phyloP scores from a whole-genome alignment of 2,113 vertebrate species.

The Chaetura pelagica region DNA sequence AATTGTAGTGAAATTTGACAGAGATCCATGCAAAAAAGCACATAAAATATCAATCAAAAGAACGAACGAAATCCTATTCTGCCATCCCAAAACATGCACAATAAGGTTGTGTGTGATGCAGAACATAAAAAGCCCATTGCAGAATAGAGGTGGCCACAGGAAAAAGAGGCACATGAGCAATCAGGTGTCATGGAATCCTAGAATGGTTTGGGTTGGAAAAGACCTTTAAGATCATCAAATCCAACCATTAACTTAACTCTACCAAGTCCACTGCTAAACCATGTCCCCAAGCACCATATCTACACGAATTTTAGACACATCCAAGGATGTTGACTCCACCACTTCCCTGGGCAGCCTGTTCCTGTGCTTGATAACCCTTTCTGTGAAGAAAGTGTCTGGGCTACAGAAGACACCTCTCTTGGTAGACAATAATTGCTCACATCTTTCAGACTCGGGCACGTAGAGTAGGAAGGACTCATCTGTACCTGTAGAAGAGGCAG shows the following conservation, averaged over 20 bases:
- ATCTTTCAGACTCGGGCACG: fast-evolving
- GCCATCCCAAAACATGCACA: neutral
- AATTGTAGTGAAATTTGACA: slow-evolving; percentile 46
- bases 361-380: no score
- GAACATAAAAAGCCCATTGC: neutral
- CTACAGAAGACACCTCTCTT: no score
- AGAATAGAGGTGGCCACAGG: fast-evolving
- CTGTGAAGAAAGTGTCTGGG: no score
- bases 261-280: no score
- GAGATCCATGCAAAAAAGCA: neutral
- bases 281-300: no score
- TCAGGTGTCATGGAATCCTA: no score
- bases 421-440: neutral
- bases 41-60: slow-evolving; percentile 25
- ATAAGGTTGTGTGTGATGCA: neutral
- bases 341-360: no score
- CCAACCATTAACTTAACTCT: no score
- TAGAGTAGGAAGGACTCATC: neutral
- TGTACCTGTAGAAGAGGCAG: slow-evolving; percentile 92
- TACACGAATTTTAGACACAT: no score
- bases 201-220: no score
- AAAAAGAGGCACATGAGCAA: neutral
- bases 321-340: no score
- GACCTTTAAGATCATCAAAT: no score
- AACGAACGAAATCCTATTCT: slow-evolving; percentile 33